These are phyloP conservation scores for Stenodera caucasica DNA, from an alignment of 2,888 invertebrate genomes.

Conservation along the genomic window DNA sequence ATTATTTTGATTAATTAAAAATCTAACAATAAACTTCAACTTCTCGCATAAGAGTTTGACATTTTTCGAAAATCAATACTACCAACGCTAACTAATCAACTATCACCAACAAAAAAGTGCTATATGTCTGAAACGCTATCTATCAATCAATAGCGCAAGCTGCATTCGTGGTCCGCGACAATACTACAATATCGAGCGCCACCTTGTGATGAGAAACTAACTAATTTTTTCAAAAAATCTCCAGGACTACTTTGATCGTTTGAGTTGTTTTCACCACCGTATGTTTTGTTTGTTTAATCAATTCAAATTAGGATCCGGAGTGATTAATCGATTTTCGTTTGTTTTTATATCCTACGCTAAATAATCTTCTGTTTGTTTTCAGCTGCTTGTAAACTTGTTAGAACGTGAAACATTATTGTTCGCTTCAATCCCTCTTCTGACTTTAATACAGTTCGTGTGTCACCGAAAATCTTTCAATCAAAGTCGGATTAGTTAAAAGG, in stretches of 20 bases:
- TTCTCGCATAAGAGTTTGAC: background rate
- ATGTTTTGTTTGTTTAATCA: background rate
- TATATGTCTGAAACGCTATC: background rate
- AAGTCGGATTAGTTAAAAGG: constrained; percentile 28
- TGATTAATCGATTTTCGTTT: background rate
- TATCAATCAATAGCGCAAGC: background rate
- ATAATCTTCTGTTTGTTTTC: constrained; percentile 1
- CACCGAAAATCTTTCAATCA: constrained; percentile 24
- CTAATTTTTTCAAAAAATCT: no score
- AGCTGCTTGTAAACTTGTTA: background rate
- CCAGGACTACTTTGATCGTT: background rate
- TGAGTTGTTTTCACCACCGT: background rate
- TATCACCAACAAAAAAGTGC: background rate
- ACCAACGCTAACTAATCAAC: background rate
- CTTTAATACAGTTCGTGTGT: background rate
- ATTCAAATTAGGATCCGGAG: background rate
- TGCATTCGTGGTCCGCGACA: no score
- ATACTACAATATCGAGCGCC: background rate
- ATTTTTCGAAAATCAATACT: background rate
- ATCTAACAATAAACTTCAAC: background rate
- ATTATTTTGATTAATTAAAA: background rate
- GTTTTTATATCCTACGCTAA: background rate
- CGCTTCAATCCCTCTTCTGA: background rate
- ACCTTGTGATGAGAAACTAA: background rate
- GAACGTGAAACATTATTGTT: background rate